Base-by-base conservation (phyloP, 2,113 vertebrate species). In the Maccullochella peelii region DNA sequence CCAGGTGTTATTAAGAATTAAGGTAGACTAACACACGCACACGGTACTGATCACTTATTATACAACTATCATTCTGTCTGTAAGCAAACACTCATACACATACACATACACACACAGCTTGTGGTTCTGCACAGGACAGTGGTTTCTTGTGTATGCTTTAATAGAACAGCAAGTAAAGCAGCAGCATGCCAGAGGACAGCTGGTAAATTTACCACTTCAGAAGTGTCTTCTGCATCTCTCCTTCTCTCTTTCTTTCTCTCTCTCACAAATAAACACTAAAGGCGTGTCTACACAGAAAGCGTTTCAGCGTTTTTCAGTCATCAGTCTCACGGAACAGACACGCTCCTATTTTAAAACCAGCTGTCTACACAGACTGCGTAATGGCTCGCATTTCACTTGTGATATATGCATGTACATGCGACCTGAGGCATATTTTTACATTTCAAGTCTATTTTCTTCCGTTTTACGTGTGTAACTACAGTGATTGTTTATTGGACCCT, bases 1-100 rank as follows among this genome's bases (percentile, higher is more conserved):
- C 9, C 65, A 80, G 78, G 72, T 86, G 71, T 80, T 79, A 61
- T 66, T 81, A 36, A 68, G 78, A 84, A 82, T 72, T 57, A 77
- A 58, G 40, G 57, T 21, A 71, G 14, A 44, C 23, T 65, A 70
- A 67, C 20, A 59, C 20, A 44, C 20, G 25, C 23, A n/a, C 6
- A 25, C 11, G 8, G n/a, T 10, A 15, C 54, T 58, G 63, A 42
- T 70, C 33, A 70, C 40, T 82, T 47, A 78, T 69, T 71, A 69
- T 75, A 77, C 16, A 10, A 33, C 8, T 33, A 10, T 38, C 5
- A 62, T n/a, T 73, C 36, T 73, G 52, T 62, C 36, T 40, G 61
- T 21, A 47, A 38, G 16, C 30, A 81, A 38, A 62, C 36, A 52
- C 55, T 27, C 27, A 54, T 3, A 72, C 52, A 61, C 27, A 54